These are phyloP conservation scores for Diarsia rubi DNA, from an alignment of 2,888 invertebrate genomes.

Conservation along the genomic window DNA sequence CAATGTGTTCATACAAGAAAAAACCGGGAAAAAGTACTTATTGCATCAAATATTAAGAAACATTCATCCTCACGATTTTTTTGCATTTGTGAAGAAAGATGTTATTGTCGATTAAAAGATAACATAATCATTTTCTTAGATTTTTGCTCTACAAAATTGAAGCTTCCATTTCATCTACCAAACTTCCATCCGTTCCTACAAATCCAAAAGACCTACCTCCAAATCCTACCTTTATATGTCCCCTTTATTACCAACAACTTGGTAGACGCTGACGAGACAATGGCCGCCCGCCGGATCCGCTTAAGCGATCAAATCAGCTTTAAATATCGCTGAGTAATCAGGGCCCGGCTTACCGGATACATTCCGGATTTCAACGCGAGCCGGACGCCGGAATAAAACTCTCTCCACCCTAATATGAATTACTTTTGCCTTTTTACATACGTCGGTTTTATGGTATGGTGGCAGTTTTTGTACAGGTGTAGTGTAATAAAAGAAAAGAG, in stretches of 20 bases:
- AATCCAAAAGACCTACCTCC: neutral
- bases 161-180: neutral
- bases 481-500: neutral
- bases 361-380: slow-evolving; percentile 64
- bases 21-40: too few relatives aligned
- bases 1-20: too few relatives aligned
- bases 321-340: slow-evolving; percentile 80
- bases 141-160: neutral
- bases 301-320: slow-evolving; percentile 77
- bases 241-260: slow-evolving; percentile 36
- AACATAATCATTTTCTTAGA: too few relatives aligned
- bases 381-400: slow-evolving; percentile 60
- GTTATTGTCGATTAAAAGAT: too few relatives aligned
- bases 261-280: slow-evolving; percentile 65
- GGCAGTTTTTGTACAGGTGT: slow-evolving; percentile 19
- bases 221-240: slow-evolving; percentile 32
- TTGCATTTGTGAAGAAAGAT: too few relatives aligned
- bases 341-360: slow-evolving; percentile 65
- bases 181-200: neutral
- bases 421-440: slow-evolving; percentile 48
- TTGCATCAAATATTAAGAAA: too few relatives aligned
- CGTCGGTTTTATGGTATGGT: slow-evolving; percentile 23
- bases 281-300: slow-evolving; percentile 62
- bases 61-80: too few relatives aligned
- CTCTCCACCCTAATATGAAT: slow-evolving; percentile 62